Evolutionary conservation across 2,888 invertebrate species (phyloP).

Genomic region (Napeogenes inachia): DNA sequence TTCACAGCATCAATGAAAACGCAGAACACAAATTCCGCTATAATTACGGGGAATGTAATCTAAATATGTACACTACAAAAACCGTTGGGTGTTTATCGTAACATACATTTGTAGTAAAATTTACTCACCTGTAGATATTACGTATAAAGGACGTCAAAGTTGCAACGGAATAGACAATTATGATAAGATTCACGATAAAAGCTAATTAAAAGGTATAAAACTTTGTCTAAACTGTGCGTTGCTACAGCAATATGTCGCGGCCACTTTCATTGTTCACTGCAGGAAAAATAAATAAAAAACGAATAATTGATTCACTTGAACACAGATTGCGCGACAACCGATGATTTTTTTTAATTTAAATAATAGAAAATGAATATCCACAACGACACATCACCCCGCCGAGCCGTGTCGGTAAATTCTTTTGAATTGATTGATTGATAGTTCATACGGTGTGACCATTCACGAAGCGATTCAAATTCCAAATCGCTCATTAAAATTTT

Average conservation of each 20-base stretch:
- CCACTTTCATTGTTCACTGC: constrained; percentile 45
- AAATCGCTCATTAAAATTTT: constrained; percentile 15
- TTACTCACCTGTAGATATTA: constrained; percentile 51
- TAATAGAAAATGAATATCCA: constrained; percentile 17
- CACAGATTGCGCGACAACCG: constrained; percentile 10
- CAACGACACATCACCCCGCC: constrained; percentile 32
- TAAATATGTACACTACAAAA: constrained; percentile 20
- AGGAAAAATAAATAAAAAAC: constrained; percentile 25
- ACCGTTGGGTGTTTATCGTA: constrained; percentile 31
- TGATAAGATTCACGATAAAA: constrained; percentile 51
- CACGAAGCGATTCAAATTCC: constrained; percentile 19
- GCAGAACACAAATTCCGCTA: neutral
- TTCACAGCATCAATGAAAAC: constrained; percentile 25
- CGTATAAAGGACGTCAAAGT: constrained; percentile 41
- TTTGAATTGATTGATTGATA: constrained; percentile 54
- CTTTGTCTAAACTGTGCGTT: constrained; percentile 43
- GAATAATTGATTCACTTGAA: constrained; percentile 15
- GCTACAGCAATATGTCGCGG: constrained; percentile 46
- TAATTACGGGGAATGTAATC: neutral
- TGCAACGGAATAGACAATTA: constrained; percentile 51
- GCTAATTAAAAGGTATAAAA: constrained; percentile 48
- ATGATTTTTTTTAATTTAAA: neutral
- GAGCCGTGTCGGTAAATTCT: constrained; percentile 47
- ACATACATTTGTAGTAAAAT: constrained; percentile 33
- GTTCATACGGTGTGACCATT: constrained; percentile 29